phyloP scores from a whole-genome alignment of 2,888 invertebrate genomes.

The Orthosia gothica region DNA sequence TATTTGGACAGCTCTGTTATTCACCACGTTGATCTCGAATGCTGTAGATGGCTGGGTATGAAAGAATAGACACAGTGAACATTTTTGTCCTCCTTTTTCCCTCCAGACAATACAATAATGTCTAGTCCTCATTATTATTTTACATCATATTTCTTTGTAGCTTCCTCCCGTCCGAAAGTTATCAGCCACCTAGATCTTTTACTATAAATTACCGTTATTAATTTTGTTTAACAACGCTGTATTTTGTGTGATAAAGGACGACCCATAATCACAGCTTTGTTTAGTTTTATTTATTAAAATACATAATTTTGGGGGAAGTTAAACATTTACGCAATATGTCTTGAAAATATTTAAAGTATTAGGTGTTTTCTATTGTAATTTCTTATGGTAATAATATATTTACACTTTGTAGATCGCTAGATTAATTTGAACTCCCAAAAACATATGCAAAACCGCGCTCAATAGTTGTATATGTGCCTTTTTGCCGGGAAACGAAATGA shows the following conservation, averaged over 20 bases:
- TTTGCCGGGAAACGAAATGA: too few relatives aligned
- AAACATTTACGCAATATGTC: too few relatives aligned
- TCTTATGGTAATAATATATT: too few relatives aligned
- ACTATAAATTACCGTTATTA: constrained; percentile 49
- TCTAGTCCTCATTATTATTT: constrained; percentile 11
- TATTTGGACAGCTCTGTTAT: too few relatives aligned
- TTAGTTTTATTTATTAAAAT: neutral
- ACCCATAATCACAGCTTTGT: too few relatives aligned
- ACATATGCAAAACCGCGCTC: too few relatives aligned
- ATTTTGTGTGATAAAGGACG: constrained; percentile 8
- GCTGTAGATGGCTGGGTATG: too few relatives aligned
- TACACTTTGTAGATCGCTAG: too few relatives aligned
- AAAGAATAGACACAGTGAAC: neutral
- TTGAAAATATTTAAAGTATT: neutral
- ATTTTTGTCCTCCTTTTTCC: neutral
- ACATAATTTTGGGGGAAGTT: neutral
- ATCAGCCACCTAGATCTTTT: constrained; percentile 50
- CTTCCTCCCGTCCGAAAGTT: constrained; percentile 3
- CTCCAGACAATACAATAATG: neutral
- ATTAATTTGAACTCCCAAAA: too few relatives aligned
- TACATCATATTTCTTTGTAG: constrained; percentile 25
- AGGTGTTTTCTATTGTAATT: too few relatives aligned
- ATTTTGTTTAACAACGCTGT: constrained; percentile 41
- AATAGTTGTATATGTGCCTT: too few relatives aligned
- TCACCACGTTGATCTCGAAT: too few relatives aligned